Conservation (phyloP, 1,140 invertebrate genomes). For the Sinella curviseta region DNA sequence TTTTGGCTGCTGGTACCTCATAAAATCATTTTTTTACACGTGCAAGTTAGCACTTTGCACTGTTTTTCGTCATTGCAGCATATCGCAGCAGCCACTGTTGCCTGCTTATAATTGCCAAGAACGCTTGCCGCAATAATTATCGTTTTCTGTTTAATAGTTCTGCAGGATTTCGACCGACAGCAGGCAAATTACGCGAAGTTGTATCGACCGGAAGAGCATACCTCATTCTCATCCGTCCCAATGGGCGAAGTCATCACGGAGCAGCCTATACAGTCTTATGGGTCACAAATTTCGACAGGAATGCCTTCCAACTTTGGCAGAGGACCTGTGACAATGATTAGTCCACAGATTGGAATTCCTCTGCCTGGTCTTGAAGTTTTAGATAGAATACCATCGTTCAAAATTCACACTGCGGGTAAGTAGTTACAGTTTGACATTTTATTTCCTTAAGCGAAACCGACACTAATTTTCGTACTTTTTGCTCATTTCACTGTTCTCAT, state of each 20-base stretch:
- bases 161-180: slow-evolving; percentile 14
- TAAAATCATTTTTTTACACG: no score
- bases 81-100: no score
- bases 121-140: no score
- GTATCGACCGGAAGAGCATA: slow-evolving; percentile 43
- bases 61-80: no score
- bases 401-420: slow-evolving; percentile 46
- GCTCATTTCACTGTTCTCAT: neutral
- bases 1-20: no score
- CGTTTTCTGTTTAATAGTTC: neutral
- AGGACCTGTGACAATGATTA: slow-evolving; percentile 34
- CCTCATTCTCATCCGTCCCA: slow-evolving; percentile 41
- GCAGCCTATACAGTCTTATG: slow-evolving; percentile 45
- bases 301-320: slow-evolving; percentile 40
- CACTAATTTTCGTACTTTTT: neutral
- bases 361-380: slow-evolving; percentile 45
- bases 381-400: slow-evolving; percentile 46
- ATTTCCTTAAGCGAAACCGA: neutral
- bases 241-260: slow-evolving; percentile 48
- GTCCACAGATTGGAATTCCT: slow-evolving; percentile 38
- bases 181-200: slow-evolving; percentile 44
- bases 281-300: slow-evolving; percentile 48
- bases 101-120: no score
- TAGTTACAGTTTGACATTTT: neutral
- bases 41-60: no score